A percentile compares a stretch with the other conserved stretches of the same genome.
Conservation (phyloP, 1,140 invertebrate species). For the Agrilus planipennis region DNA sequence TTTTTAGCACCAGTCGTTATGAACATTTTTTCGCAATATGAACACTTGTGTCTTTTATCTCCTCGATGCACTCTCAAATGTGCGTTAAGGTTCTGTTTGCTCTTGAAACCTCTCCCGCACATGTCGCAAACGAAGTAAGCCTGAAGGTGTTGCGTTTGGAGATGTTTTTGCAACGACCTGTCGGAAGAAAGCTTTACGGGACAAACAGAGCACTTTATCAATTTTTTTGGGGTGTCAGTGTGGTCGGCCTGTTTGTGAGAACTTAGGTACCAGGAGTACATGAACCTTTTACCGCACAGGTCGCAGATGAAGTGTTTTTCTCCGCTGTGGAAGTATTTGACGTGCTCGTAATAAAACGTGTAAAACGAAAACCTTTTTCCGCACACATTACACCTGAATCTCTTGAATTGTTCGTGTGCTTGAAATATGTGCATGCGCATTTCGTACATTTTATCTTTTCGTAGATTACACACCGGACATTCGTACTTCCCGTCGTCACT, state of each 20-base stretch:
- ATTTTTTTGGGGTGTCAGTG: not conserved
- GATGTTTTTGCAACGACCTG: not conserved
- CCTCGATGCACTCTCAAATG: slow-evolving; percentile 1
- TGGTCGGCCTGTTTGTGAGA: not conserved
- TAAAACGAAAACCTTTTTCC: no score
- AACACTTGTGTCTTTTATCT: slow-evolving; percentile 1
- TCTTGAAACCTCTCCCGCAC: not conserved
- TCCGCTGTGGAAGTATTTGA: no score
- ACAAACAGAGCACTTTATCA: no score
- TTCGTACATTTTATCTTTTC: no score
- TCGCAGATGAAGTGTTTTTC: no score
- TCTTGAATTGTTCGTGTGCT: no score
- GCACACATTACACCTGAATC: no score
- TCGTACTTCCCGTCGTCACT: slow-evolving; percentile 34
- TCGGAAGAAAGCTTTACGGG: not conserved
- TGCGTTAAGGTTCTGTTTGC: not conserved
- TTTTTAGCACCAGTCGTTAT: slow-evolving; percentile 19
- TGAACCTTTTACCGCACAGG: no score
- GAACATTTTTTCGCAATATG: slow-evolving; percentile 11
- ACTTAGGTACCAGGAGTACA: not conserved
- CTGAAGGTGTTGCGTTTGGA: not conserved
- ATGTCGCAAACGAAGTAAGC: slow-evolving; percentile 4
- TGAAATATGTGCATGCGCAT: no score
- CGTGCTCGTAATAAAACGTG: no score
- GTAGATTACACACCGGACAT: no score